A percentile compares a stretch with the other conserved stretches of the same genome.
These are phyloP conservation scores for Ancistrus triradiatus DNA, from an alignment of 2,113 vertebrate species.

Conservation along the genomic window DNA sequence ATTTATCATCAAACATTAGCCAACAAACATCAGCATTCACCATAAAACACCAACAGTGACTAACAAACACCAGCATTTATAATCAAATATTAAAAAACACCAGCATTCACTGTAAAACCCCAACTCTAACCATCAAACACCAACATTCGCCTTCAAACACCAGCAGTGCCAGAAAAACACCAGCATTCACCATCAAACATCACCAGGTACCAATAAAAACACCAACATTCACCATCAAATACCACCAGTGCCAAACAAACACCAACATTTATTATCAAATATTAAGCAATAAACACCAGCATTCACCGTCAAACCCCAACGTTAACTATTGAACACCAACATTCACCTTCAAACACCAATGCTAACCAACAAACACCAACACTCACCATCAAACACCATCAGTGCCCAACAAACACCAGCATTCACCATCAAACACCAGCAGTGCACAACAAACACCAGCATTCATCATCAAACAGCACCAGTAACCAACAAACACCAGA, in stretches of 20 bases:
- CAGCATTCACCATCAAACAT: neutral
- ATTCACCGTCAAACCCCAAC: too few relatives aligned
- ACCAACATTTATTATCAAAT: neutral
- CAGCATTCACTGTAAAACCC: neutral
- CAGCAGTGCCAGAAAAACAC: too few relatives aligned
- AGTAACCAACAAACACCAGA: neutral
- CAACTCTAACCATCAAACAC: neutral
- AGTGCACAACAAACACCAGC: too few relatives aligned
- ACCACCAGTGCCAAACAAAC: constrained; percentile 17
- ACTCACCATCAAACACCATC: neutral
- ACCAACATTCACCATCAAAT: constrained; percentile 23
- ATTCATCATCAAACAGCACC: neutral
- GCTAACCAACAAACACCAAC: neutral
- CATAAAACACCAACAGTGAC: neutral
- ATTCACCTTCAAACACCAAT: neutral
- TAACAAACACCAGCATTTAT: neutral
- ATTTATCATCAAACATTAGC: neutral
- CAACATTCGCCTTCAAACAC: too few relatives aligned
- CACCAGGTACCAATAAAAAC: neutral
- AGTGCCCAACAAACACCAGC: too few relatives aligned
- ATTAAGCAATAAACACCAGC: neutral
- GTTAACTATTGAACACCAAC: too few relatives aligned
- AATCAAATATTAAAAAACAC: too few relatives aligned
- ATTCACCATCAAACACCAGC: neutral
- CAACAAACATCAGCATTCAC: neutral